These are phyloP conservation scores for Pogonocherus hispidulus DNA, from an alignment of 2,888 invertebrate genomes.

Conservation along the genomic window DNA sequence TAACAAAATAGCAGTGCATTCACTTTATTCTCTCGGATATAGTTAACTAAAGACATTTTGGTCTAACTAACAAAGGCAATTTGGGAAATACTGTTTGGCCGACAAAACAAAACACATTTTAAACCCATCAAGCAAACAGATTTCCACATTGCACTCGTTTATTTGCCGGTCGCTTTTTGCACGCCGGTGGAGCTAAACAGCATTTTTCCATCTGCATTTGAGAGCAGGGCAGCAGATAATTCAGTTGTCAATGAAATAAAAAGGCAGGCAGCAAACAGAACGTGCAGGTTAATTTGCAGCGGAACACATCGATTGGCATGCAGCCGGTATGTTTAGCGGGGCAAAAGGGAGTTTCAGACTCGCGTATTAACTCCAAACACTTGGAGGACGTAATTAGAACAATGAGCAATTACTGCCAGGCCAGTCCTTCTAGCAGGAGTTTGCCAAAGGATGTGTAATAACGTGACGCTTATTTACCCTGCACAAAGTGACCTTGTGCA, in stretches of 20 bases:
- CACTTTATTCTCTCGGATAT: too few species aligned
- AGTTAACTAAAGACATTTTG: neutral
- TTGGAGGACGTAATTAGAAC: conserved; percentile 47
- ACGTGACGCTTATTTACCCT: conserved; percentile 24
- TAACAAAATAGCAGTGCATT: too few species aligned
- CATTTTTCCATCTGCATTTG: conserved; percentile 27
- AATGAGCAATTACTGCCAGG: conserved; percentile 48
- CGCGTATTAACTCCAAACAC: conserved; percentile 41
- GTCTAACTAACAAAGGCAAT: neutral
- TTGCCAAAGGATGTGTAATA: conserved; percentile 51
- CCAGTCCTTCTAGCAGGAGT: conserved; percentile 44
- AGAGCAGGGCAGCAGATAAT: conserved; percentile 24
- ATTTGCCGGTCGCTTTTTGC: conserved; percentile 4
- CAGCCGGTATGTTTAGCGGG: conserved; percentile 5
- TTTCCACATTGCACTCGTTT: neutral
- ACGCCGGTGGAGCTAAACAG: conserved; percentile 4
- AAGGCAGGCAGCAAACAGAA: conserved; percentile 19
- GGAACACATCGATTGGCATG: conserved; percentile 20
- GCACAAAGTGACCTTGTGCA: neutral
- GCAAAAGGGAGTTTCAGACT: neutral
- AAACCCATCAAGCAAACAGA: neutral
- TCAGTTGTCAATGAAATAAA: conserved; percentile 25
- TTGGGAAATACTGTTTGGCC: neutral
- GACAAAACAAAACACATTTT: neutral
- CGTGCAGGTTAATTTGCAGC: conserved; percentile 27